Evolutionary conservation across 1,140 invertebrate species (phyloP).

Genomic region (Drosophila serrata): DNA sequence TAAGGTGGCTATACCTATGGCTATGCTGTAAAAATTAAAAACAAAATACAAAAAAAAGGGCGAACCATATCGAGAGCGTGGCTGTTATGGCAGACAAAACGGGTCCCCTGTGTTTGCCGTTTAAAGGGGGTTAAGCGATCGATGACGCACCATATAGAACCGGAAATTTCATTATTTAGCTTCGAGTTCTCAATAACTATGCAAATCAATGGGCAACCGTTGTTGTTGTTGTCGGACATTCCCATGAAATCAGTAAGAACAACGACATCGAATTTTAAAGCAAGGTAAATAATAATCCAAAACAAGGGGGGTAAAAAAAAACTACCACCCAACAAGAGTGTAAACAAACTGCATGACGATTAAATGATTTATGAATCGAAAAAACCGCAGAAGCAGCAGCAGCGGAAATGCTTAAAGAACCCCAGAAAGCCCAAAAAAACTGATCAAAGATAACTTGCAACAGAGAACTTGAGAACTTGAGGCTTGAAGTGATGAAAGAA

Average conservation of each 20-base stretch:
- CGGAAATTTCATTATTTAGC: constrained; percentile 39
- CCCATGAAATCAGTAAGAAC: constrained; percentile 14
- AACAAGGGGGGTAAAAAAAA: background rate
- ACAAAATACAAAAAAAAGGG: constrained; percentile 36
- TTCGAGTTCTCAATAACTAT: constrained; percentile 41
- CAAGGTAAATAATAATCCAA: constrained; percentile 14
- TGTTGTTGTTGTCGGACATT: constrained; percentile 28
- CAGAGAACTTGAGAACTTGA: constrained; percentile 19
- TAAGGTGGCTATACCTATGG: constrained; percentile 14
- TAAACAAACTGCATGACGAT: constrained; percentile 40
- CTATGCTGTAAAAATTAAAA: constrained; percentile 44
- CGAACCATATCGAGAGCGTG: constrained; percentile 31
- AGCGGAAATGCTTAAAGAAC: constrained; percentile 43
- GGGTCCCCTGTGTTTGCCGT: constrained; percentile 26
- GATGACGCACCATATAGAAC: constrained; percentile 53
- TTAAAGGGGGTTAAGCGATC: constrained; percentile 32
- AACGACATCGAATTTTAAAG: constrained; percentile 4
- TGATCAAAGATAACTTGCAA: constrained; percentile 31
- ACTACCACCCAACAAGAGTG: constrained; percentile 21
- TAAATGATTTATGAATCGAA: constrained; percentile 68
- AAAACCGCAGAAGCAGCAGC: constrained; percentile 18
- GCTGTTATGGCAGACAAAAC: constrained; percentile 37
- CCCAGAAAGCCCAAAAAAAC: constrained; percentile 20
- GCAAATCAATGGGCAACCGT: constrained; percentile 49
- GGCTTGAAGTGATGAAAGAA: constrained; percentile 41